A percentile compares a stretch with the other conserved stretches of the same genome.
Conservation (phyloP, 2,888 invertebrate species). For the Oasisia sp. region DNA sequence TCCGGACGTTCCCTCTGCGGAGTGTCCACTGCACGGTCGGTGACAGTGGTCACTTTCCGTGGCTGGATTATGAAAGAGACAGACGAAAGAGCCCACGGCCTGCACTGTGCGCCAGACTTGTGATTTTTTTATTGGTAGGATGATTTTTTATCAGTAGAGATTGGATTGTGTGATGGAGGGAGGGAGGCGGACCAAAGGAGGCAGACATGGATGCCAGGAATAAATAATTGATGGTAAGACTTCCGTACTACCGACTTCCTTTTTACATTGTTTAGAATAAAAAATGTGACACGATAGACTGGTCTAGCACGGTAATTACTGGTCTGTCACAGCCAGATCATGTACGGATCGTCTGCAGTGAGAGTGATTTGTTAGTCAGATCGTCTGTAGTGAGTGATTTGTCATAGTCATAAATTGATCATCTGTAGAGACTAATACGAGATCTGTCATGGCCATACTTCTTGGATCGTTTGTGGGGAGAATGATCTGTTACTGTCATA, state of each 20-base stretch:
- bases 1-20: not conserved
- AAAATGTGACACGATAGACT: not conserved
- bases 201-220: not conserved
- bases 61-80: not conserved
- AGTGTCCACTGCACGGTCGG: not conserved
- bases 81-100: not conserved
- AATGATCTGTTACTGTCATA: not conserved
- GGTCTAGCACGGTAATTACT: not conserved
- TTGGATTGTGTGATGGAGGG: not conserved
- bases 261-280: not conserved
- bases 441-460: not conserved
- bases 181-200: not conserved
- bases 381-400: not conserved
- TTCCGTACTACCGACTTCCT: not conserved
- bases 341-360: not conserved
- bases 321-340: not conserved
- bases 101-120: not conserved
- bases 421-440: not conserved
- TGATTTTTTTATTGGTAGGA: not conserved
- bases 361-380: not conserved
- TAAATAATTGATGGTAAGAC: constrained; percentile 17
- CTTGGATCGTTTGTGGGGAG: not conserved
- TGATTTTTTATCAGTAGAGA: not conserved
- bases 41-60: not conserved
- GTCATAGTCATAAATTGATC: not conserved